phyloP scores from a whole-genome alignment of 2,888 invertebrate genomes.

The Drosophila nr. perissopoda region DNA sequence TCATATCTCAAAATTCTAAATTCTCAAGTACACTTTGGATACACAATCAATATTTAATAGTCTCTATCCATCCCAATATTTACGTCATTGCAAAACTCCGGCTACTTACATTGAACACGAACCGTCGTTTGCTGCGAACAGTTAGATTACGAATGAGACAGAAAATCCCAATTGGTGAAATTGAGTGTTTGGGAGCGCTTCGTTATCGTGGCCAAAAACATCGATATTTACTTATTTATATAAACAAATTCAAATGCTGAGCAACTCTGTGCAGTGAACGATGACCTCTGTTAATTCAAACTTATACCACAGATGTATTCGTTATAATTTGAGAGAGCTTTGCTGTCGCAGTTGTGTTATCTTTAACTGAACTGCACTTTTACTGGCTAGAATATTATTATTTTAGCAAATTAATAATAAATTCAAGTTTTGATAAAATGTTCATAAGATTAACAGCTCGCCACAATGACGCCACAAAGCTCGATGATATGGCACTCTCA shows the following conservation, averaged over 20 bases:
- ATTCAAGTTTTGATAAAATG: neutral
- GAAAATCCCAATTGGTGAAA: conserved; percentile 43
- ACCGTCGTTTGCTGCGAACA: conserved; percentile 62
- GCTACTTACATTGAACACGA: conserved; percentile 83
- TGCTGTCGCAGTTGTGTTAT: neutral
- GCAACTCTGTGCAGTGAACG: neutral
- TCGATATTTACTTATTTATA: conserved; percentile 20
- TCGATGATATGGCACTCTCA: neutral
- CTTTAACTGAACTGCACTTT: neutral
- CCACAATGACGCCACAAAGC: neutral
- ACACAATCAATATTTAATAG: conserved; percentile 43
- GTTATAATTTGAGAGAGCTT: neutral
- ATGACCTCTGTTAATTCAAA: neutral
- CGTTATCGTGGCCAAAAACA: conserved; percentile 11
- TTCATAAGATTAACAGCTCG: neutral
- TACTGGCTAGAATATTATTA: neutral
- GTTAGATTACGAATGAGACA: conserved; percentile 70
- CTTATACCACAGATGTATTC: neutral
- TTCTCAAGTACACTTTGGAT: conserved; percentile 26
- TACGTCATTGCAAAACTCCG: conserved; percentile 67
- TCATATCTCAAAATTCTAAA: conserved; percentile 14
- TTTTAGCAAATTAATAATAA: neutral
- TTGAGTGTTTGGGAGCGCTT: neutral
- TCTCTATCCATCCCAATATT: conserved; percentile 44
- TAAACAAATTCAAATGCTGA: neutral